Conservation (phyloP, 1,140 invertebrate genomes). For the Hyposmocoma kahamanoa region DNA sequence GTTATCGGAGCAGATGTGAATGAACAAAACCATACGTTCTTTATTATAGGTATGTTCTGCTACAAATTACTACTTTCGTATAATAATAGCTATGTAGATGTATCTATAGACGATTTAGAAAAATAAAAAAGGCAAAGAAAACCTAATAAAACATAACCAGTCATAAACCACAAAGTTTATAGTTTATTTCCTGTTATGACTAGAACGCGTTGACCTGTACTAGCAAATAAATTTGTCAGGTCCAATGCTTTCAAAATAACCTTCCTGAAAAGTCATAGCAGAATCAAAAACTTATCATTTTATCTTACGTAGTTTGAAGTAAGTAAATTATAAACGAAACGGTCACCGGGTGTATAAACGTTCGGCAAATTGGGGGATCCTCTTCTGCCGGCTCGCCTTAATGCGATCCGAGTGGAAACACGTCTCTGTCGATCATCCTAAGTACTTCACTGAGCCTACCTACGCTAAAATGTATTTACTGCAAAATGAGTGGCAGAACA, state of each 20-base stretch:
- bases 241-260: no score
- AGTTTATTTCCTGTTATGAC: no score
- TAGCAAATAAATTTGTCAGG: no score
- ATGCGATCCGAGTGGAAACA: conserved; percentile 32
- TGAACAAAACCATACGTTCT: background rate
- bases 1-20: background rate
- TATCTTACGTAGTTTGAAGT: conserved; percentile 25
- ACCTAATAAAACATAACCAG: no score
- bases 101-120: no score
- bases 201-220: no score
- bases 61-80: background rate
- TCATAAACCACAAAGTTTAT: no score
- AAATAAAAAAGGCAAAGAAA: no score
- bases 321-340: conserved; percentile 38
- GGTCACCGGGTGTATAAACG: conserved; percentile 30
- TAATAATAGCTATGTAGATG: no score
- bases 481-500: background rate
- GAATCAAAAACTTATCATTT: conserved; percentile 21
- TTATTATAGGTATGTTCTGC: background rate
- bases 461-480: conserved; percentile 16
- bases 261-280: conserved; percentile 1
- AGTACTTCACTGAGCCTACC: no score
- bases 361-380: conserved; percentile 41
- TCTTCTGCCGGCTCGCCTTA: conserved; percentile 25
- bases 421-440: conserved; percentile 20